phyloP scores from a whole-genome alignment of 2,888 invertebrate species.

The Aporophyla lueneburgensis region DNA sequence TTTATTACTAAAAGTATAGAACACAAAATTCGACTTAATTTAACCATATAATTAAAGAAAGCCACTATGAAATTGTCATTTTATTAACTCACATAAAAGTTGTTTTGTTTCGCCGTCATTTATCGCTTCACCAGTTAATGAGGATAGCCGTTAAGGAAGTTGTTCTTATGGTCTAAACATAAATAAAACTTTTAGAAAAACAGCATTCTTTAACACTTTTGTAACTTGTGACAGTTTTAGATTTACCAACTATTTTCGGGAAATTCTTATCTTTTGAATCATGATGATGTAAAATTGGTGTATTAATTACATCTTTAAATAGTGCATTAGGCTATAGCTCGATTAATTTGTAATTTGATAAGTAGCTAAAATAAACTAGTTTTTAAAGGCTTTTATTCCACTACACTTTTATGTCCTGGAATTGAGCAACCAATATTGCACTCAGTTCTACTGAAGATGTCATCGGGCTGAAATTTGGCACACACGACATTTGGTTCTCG shows the following conservation, averaged over 20 bases:
- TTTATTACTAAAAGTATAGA: not conserved
- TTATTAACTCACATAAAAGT: constrained; percentile 57
- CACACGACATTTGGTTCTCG: too few relatives aligned
- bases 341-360: not conserved
- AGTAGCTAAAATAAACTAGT: too few relatives aligned
- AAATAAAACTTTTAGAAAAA: constrained; percentile 11
- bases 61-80: constrained; percentile 61
- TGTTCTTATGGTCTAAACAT: constrained; percentile 28
- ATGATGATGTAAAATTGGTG: not conserved
- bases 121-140: constrained; percentile 61
- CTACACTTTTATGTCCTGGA: too few relatives aligned
- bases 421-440: too few relatives aligned
- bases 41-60: constrained; percentile 42
- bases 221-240: not conserved
- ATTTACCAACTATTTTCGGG: not conserved
- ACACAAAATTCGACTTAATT: constrained; percentile 8
- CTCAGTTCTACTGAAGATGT: too few relatives aligned
- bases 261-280: not conserved
- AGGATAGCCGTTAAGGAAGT: constrained; percentile 48
- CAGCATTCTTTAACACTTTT: constrained; percentile 24
- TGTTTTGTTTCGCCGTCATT: constrained; percentile 54
- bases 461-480: too few relatives aligned
- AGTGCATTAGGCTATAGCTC: not conserved
- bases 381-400: too few relatives aligned
- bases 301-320: not conserved